Evolutionary conservation across 2,797 vertebrate genomes (phyloP), one percentile per base, ranked within the genome.

Genomic region (Odontamblyopus rebecca): DNA sequence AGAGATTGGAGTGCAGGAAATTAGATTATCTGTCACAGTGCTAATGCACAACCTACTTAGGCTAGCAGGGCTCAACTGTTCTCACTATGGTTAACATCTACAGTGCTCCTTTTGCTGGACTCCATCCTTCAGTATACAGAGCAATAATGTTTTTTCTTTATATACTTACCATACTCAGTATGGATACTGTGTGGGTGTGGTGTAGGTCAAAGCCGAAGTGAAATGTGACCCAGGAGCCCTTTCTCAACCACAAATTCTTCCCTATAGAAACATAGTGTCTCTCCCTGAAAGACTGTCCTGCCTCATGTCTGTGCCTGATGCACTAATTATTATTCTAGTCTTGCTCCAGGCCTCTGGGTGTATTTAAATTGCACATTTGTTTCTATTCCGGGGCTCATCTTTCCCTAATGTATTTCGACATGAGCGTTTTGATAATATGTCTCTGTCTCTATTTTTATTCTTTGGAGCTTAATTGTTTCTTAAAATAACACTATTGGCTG

Each of bases 1-100:
- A 61, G 80, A 83, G 89, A 89, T 83, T 76, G 73, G 79, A 89
- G 89, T 77, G 80, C 87, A 88, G 90, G 85, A 91, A 94, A 93
- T 93, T 48, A 91, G 92, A 93, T 93, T 92, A 93, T 89, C 82
- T 80, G 86, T 86, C 81, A 81, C 83, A 71, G 76, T 35, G 8
- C 86, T 91, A 91, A 92, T 91, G 89, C 86, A 90, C 79, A 71
- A 77, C 85, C 85, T 89, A 80, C 85, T 90, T 77, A 79, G 56
- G 66, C 77, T 77, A 79, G 80, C 81, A 81, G 70, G 30, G 69
- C 79, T 72, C 67, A 74, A 80, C 76, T 82, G 76, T 68, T 78
- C 72, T 80, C 67, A 26, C 77, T 56, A 66, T 61, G 76, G 61
- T 59, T 48, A 57, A 57, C 41, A 69, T 79, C 8, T 30, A 74